Evolutionary conservation across 2,888 invertebrate species (phyloP).

Genomic region (Macrosoma leucophasiata): DNA sequence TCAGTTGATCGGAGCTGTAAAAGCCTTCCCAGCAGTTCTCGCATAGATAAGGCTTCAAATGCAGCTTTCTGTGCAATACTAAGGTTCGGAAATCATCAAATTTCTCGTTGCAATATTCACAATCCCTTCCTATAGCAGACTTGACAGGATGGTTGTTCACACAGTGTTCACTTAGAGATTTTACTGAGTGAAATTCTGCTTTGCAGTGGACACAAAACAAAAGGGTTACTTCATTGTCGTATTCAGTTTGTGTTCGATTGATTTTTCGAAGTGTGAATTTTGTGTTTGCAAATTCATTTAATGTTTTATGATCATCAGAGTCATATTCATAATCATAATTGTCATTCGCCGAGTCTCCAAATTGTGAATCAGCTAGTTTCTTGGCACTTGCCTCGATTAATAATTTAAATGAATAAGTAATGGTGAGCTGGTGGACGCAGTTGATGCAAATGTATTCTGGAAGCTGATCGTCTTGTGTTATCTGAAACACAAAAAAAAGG

Average conservation of each 20-base stretch:
- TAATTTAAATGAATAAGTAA: constrained; percentile 64
- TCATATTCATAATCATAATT: constrained; percentile 44
- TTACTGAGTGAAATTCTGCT: constrained; percentile 43
- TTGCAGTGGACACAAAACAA: constrained; percentile 65
- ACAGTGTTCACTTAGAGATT: constrained; percentile 51
- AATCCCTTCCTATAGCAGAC: constrained; percentile 50
- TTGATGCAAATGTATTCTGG: constrained; percentile 59
- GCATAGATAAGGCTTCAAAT: constrained; percentile 60
- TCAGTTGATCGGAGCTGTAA: constrained; percentile 39
- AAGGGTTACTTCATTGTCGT: constrained; percentile 32
- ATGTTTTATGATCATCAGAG: constrained; percentile 37
- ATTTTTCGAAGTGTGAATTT: too few species aligned
- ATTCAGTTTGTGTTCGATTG: constrained; percentile 29
- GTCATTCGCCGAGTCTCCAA: constrained; percentile 38
- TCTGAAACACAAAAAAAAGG: too few species aligned
- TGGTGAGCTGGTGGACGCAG: constrained; percentile 62
- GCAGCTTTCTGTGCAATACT: constrained; percentile 58
- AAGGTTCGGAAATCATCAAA: constrained; percentile 63
- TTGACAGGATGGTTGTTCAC: constrained; percentile 48
- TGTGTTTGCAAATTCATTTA: constrained; percentile 20
- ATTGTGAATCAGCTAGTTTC: constrained; percentile 36
- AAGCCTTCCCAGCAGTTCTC: constrained; percentile 68
- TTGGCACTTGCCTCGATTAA: constrained; percentile 55
- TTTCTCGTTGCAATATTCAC: constrained; percentile 64
- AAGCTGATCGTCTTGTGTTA: constrained; percentile 38